Evolutionary conservation across 2,888 invertebrate genomes (phyloP).

Genomic region (Stratiomys singularior): DNA sequence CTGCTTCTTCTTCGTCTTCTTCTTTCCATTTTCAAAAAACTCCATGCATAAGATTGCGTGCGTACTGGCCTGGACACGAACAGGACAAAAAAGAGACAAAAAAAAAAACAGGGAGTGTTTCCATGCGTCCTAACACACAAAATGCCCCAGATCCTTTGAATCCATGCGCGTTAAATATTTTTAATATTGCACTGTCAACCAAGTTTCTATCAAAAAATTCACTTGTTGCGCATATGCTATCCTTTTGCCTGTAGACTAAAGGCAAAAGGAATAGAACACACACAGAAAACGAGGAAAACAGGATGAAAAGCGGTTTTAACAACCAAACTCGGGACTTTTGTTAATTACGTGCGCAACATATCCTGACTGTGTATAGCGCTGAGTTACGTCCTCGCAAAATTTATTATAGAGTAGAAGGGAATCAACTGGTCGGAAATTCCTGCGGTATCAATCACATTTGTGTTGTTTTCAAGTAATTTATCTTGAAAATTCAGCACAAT

Average conservation of each 20-base stretch:
- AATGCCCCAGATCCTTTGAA: background rate
- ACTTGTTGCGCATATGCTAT: background rate
- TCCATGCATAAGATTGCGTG: background rate
- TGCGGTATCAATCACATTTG: background rate
- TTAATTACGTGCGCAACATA: too few relatives aligned
- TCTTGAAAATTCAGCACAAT: background rate
- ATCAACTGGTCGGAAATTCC: slow-evolving; percentile 1
- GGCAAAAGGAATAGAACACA: too few relatives aligned
- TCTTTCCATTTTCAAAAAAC: too few relatives aligned
- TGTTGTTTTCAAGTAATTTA: background rate
- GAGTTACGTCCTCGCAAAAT: background rate
- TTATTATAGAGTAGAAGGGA: background rate
- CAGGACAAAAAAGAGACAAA: background rate
- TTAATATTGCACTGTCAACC: background rate
- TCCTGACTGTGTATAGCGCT: background rate
- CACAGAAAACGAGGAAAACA: background rate
- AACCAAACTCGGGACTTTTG: too few relatives aligned
- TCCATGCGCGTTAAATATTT: background rate
- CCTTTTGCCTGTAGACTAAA: background rate
- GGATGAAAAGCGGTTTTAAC: too few relatives aligned
- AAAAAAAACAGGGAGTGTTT: background rate
- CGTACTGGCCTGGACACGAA: background rate
- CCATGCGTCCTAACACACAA: too few relatives aligned
- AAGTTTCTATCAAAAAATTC: too few relatives aligned
- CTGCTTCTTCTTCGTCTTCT: too few relatives aligned